Conservation (phyloP, 2,797 vertebrate genomes). For the Epinephelus coioides region DNA sequence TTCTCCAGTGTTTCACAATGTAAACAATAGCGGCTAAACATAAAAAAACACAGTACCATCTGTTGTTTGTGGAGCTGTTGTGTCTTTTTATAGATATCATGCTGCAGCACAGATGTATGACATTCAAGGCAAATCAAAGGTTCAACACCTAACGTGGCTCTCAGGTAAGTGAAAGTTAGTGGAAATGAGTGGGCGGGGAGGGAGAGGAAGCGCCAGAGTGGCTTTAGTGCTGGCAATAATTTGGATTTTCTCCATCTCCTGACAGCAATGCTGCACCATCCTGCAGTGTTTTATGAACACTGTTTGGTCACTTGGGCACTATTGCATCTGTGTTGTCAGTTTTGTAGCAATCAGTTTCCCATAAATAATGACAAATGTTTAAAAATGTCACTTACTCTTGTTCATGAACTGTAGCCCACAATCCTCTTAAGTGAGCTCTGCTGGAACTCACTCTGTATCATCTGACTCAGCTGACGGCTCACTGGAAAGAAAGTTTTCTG, state of each 20-base stretch:
- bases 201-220: background rate
- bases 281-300: background rate
- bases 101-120: constrained; percentile 15
- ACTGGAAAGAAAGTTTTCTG: constrained; percentile 13
- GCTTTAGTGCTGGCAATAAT: background rate
- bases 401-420: background rate
- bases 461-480: constrained; percentile 16
- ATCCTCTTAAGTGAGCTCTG: background rate
- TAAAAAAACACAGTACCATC: constrained; percentile 5
- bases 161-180: background rate
- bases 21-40: constrained; percentile 19
- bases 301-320: background rate
- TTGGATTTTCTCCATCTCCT: constrained; percentile 9
- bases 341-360: background rate
- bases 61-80: constrained; percentile 19
- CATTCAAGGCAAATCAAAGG: background rate
- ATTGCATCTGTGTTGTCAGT: background rate
- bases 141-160: background rate
- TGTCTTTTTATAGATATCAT: background rate
- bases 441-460: constrained; percentile 16
- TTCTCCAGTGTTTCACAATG: background rate
- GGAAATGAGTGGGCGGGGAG: background rate
- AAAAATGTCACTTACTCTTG: background rate
- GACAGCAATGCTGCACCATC: background rate
- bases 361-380: background rate